Evolutionary conservation across 2,888 invertebrate species (phyloP), one percentile per base, ranked within the genome.

Genomic region (Ethmia dodecea): DNA sequence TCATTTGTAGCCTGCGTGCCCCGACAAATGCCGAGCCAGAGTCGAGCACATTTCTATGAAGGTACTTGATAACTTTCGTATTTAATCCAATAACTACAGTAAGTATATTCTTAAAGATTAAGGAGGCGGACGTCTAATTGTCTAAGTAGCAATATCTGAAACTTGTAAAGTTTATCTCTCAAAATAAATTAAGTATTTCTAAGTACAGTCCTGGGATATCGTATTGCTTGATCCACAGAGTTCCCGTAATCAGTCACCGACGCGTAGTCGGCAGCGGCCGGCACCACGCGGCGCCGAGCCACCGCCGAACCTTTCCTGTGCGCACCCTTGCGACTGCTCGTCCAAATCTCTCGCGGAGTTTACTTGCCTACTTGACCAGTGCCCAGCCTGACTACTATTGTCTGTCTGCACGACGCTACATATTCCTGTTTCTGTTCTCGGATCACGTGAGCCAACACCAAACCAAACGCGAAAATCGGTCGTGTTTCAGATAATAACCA

Each of bases 141-240:
- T 77, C 78, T 78, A 72, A 74, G 70, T 79, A 78, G 76, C 71
- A 80, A 78, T 69, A 74, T 76, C 66, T 71, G 79, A 75, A 77
- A 73, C 63, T 64, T 80, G 80, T 83, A 81, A 80, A 83, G 76
- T 66, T 65, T 65, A 66, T 70, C 62, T 86, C 83, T 79, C 84
- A 83, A 81, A 83, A 86, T 86, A 83, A 86, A 81, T 81, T 76
- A 81, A 78, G 71, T 83, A 80, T 78, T 71, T 71, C 79, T 83
- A 83, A 81, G 73, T 81, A 78, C 83, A 84, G 84, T 84, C 81
- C 69, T 74, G 83, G 81, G 81, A 79, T 76, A 49, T 69, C 66
- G 60, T 73, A 78, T 80, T 79, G 75, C 78, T 79, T 61, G 59
- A 62, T 68, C 65, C 70, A 73, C 77, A 78, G 72, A 72, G 67